Conservation (phyloP, 2,888 invertebrate genomes). For the Ditula angustiorana region DNA sequence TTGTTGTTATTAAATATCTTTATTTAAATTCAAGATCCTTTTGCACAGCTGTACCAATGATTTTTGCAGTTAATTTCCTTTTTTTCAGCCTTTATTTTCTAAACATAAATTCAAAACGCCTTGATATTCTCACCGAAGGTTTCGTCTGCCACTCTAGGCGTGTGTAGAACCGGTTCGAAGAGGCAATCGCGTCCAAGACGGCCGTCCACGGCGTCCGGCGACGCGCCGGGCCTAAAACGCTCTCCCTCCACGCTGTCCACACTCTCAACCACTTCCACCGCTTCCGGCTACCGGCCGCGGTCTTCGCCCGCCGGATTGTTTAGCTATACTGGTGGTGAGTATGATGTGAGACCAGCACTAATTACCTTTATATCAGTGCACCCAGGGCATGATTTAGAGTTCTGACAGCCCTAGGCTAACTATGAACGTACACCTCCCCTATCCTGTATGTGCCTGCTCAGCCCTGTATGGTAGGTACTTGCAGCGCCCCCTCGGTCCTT, state of each 20-base stretch:
- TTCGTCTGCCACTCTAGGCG: slow-evolving; percentile 59
- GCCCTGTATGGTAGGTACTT: no score
- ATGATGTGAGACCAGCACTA: no score
- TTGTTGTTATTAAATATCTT: no score
- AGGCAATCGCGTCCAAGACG: slow-evolving; percentile 79
- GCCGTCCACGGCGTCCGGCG: slow-evolving; percentile 68
- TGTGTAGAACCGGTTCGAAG: slow-evolving; percentile 82
- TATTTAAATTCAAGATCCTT: no score
- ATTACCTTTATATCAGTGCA: neutral
- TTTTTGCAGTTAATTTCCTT: neutral
- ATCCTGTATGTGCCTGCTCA: no score
- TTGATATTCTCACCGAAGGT: slow-evolving; percentile 17
- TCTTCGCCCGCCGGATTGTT: slow-evolving; percentile 93
- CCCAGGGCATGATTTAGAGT: neutral
- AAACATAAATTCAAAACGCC: neutral
- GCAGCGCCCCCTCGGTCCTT: no score
- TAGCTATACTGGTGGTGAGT: slow-evolving; percentile 88
- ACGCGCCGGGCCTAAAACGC: slow-evolving; percentile 58
- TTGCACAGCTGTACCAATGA: no score
- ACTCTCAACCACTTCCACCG: slow-evolving; percentile 67
- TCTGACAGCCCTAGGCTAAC: no score
- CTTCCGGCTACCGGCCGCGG: slow-evolving; percentile 87
- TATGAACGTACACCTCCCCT: no score
- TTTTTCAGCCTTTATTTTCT: neutral
- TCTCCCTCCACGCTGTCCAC: slow-evolving; percentile 76